Conservation (phyloP, 2,113 vertebrate genomes). For the Sigmodon hispidus region DNA sequence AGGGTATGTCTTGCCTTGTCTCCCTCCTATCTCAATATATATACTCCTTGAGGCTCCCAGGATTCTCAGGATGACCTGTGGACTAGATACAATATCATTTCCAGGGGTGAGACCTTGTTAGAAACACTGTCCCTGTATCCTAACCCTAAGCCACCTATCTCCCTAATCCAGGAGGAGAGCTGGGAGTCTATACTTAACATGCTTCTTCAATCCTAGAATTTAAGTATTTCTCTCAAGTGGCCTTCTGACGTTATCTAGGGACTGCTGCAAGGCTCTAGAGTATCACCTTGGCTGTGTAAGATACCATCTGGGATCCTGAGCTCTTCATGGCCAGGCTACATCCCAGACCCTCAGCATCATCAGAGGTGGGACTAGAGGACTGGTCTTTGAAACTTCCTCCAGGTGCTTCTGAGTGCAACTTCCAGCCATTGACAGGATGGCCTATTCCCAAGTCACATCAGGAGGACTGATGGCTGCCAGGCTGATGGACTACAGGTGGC, state of each 20-base stretch:
- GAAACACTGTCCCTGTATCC: accelerated
- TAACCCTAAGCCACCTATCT: not conserved
- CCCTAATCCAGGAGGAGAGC: not conserved
- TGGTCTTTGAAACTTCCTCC: not conserved
- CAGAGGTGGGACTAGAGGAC: not conserved
- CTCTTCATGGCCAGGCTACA: not conserved
- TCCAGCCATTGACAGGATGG: not conserved
- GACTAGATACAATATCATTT: not conserved
- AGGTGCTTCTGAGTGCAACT: not conserved
- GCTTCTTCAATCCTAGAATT: not conserved
- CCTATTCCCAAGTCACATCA: not conserved
- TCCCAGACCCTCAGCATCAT: not conserved
- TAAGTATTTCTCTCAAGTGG: not conserved
- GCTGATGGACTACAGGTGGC: accelerated
- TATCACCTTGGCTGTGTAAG: not conserved
- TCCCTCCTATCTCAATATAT: not conserved
- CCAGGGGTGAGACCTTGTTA: not conserved
- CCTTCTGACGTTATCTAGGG: not conserved
- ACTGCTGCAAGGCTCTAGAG: not conserved
- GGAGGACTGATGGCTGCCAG: not conserved
- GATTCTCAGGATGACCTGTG: not conserved
- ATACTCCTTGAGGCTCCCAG: not conserved
- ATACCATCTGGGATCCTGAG: not conserved
- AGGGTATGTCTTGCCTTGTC: not conserved
- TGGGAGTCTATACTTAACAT: not conserved